Evolutionary conservation across 2,797 vertebrate species (phyloP), one percentile per base, ranked within the genome.

Genomic region (Bufotes viridis): DNA sequence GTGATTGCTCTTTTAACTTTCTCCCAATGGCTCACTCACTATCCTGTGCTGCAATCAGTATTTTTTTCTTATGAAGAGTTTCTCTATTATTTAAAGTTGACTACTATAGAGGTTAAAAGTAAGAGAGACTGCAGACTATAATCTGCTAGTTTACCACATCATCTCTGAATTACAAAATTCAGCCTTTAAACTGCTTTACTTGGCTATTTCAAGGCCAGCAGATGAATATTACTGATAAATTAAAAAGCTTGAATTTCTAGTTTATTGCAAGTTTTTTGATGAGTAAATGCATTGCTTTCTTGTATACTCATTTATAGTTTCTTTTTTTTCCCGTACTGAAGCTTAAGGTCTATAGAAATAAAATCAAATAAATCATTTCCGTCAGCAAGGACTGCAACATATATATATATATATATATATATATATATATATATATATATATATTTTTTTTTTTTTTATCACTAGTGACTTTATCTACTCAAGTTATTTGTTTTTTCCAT

Each of bases 361-460:
- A 80, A 80, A 80, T 80, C 78, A 80, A 61, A 60, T 58, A 60
- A 18, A 26, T 20, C 29, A 80, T 80, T 60, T 80, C 9, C 9
- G 0, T 61, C 15, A 14, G 10, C 22, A 80, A 29, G 55, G n/a
- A 2, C 78, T 61, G 26, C 78, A 29, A 22, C 14, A 58, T 26
- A 76, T n/a, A n/a, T n/a, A n/a, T n/a, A n/a, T n/a, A n/a, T n/a
- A n/a, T n/a, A n/a, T n/a, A n/a, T n/a, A n/a, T n/a, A n/a, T n/a
- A n/a, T n/a, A n/a, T n/a, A n/a, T n/a, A n/a, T n/a, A n/a, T n/a
- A n/a, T n/a, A n/a, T n/a, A n/a, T n/a, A n/a, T n/a, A n/a, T n/a
- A n/a, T n/a, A n/a, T n/a, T n/a, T n/a, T n/a, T n/a, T n/a, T 6
- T 7, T 22, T 0, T 34, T 4, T 60, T 80, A 4, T 80, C 61